A percentile compares a stretch with the other conserved stretches of the same genome.
These are phyloP conservation scores for Cheilosia urbana DNA, from an alignment of 2,888 invertebrate genomes.

Conservation along the genomic window DNA sequence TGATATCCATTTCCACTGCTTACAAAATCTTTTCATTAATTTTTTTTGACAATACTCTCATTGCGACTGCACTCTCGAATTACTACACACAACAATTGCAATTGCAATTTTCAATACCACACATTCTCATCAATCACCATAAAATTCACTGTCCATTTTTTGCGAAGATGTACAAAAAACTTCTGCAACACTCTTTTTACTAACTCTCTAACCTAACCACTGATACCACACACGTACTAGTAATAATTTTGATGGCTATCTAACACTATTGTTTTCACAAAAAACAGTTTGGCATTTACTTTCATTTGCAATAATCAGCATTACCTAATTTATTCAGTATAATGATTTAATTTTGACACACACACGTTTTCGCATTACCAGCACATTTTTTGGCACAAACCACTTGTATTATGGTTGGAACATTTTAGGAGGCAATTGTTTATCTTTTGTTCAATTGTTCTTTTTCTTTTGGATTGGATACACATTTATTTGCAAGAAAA, in stretches of 20 bases:
- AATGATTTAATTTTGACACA: slow-evolving; percentile 52
- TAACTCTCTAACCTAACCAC: slow-evolving; percentile 26
- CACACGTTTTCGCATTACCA: slow-evolving; percentile 65
- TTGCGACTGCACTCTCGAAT: slow-evolving; percentile 30
- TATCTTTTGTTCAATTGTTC: slow-evolving; percentile 61
- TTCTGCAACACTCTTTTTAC: slow-evolving; percentile 30
- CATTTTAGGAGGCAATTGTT: slow-evolving; percentile 68
- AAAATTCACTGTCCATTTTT: slow-evolving; percentile 15
- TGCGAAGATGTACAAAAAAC: slow-evolving; percentile 12
- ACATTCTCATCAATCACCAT: slow-evolving; percentile 24
- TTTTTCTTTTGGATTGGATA: slow-evolving; percentile 63
- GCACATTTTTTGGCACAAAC: slow-evolving; percentile 73
- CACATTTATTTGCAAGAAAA: slow-evolving; percentile 67
- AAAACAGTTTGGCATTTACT: slow-evolving; percentile 59
- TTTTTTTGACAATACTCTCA: slow-evolving; percentile 19
- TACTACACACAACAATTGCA: slow-evolving; percentile 16
- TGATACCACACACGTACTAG: slow-evolving; percentile 47
- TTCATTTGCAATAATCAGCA: slow-evolving; percentile 68
- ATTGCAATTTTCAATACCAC: slow-evolving; percentile 5
- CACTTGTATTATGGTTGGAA: slow-evolving; percentile 67
- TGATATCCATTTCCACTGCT: slow-evolving; percentile 71
- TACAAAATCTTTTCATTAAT: slow-evolving; percentile 30
- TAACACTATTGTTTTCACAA: slow-evolving; percentile 51
- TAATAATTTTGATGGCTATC: slow-evolving; percentile 54
- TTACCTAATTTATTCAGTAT: slow-evolving; percentile 57